Percentiles rank a stretch among this genome's conserved stretches.
phyloP scores from a whole-genome alignment of 2,113 vertebrate species.

The Cyrtonyx montezumae region DNA sequence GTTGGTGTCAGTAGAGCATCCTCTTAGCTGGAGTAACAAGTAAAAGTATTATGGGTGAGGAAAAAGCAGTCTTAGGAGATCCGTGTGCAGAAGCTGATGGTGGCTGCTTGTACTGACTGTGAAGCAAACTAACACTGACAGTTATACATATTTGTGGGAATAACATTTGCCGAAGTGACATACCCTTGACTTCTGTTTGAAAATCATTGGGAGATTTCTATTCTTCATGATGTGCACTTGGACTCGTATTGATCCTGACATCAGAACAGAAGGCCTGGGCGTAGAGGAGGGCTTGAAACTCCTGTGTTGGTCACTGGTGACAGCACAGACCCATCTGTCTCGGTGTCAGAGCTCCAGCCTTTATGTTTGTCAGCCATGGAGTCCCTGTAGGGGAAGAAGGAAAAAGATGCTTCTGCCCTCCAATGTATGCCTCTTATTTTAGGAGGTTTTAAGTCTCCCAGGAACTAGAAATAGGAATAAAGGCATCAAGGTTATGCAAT shows the following conservation, averaged over 20 bases:
- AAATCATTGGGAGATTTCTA: background rate
- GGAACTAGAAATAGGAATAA: background rate
- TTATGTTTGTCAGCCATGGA: background rate
- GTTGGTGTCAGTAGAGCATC: background rate
- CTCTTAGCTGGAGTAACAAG: background rate
- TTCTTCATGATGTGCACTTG: background rate
- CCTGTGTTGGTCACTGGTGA: background rate
- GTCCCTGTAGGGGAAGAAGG: background rate
- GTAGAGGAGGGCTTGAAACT: background rate
- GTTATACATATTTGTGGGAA: fast-evolving
- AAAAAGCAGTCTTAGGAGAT: background rate
- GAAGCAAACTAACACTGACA: background rate
- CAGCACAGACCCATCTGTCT: background rate
- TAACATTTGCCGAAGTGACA: background rate
- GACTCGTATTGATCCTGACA: background rate
- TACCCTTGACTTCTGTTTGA: background rate
- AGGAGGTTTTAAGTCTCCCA: background rate
- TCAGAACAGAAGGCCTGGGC: background rate
- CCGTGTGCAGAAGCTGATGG: background rate
- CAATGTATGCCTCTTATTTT: background rate
- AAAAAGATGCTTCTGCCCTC: background rate
- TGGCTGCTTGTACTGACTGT: background rate
- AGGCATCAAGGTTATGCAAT: background rate
- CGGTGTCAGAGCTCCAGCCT: background rate
- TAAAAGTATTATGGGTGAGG: background rate